Evolutionary conservation across 1,140 invertebrate species (phyloP), one percentile per base, ranked within the genome.

Genomic region (Subanguina moxae): DNA sequence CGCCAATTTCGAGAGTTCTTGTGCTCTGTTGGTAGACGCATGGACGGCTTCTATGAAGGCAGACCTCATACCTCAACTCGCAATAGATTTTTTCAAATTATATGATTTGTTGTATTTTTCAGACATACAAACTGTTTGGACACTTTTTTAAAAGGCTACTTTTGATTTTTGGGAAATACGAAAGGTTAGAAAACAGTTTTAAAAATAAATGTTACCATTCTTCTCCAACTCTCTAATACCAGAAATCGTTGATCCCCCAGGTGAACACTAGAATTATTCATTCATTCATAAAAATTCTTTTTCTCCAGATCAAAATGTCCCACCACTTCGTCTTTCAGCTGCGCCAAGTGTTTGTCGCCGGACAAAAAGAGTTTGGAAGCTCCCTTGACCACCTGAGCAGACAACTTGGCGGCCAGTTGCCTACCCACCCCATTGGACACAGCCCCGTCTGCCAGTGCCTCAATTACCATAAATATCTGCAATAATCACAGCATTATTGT

Each of bases 371-470:
- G 48, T 30, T 65, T 42, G 58, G 11, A 66, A 46, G 17, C 73
- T 72, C 42, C 68, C 65, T 68, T 65, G 21, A 72, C 70, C 46
- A 61, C 61, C 25, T 65, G 38, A 52, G 74, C 46, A 8, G 75
- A 68, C 0, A 75, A 52, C 48, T 65, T n/a, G 32, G 28, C n/a
- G 15, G 74, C 58, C 8, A 65, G 13, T 38, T 73, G 74, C 17
- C 75, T 62, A 38, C 65, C 61, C 9, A 75, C 25, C 13, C 74
- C 74, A 65, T 28, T 48, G 13, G 58, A 30, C 5, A 76, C 74
- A 21, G 68, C 74, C 1, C 74, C 74, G 57, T 75, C 74, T 13
- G 75, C 64, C 21, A 75, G 30, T 15, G 74, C 74, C 56, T 75
- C 74, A 61, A 77, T 73, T 5, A 73, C 57, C 1, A 62, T 23